Conservation (phyloP, 2,113 vertebrate genomes). For the Donacobius atricapilla region DNA sequence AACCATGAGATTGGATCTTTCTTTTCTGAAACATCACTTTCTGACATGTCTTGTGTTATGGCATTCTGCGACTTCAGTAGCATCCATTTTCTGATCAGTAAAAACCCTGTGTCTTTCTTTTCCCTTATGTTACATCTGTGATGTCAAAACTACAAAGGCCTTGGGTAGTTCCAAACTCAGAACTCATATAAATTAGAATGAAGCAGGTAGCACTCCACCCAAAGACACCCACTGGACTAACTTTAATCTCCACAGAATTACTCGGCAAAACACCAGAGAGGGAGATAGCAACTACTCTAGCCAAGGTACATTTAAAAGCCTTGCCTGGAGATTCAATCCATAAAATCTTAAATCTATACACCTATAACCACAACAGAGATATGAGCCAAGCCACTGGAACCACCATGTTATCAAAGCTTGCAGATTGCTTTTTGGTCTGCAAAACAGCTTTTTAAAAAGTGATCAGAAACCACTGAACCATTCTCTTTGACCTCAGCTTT, state of each 20-base stretch:
- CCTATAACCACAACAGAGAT: neutral
- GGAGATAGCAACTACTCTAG: neutral
- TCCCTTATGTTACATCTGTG: accelerated
- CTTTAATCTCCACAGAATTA: neutral
- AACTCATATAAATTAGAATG: neutral
- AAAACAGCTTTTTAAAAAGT: slow-evolving; percentile 49
- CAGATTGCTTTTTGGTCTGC: slow-evolving; percentile 60
- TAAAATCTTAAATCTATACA: neutral
- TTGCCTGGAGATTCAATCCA: neutral
- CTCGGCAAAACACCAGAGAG: neutral
- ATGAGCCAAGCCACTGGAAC: slow-evolving; percentile 12
- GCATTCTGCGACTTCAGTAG: neutral
- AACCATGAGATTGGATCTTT: neutral
- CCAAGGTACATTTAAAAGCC: neutral
- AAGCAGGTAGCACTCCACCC: neutral
- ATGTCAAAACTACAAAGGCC: neutral
- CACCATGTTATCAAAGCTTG: slow-evolving; percentile 41
- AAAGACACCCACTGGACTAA: neutral
- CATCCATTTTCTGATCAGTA: neutral
- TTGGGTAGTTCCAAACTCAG: neutral
- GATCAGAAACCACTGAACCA: slow-evolving; percentile 69
- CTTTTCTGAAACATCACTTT: neutral
- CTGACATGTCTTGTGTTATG: neutral
- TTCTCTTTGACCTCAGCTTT: slow-evolving; percentile 57
- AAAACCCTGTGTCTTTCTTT: neutral